Evolutionary conservation across 2,888 invertebrate genomes (phyloP), one percentile per base, ranked within the genome.

Genomic region (Drosophila algonquin): DNA sequence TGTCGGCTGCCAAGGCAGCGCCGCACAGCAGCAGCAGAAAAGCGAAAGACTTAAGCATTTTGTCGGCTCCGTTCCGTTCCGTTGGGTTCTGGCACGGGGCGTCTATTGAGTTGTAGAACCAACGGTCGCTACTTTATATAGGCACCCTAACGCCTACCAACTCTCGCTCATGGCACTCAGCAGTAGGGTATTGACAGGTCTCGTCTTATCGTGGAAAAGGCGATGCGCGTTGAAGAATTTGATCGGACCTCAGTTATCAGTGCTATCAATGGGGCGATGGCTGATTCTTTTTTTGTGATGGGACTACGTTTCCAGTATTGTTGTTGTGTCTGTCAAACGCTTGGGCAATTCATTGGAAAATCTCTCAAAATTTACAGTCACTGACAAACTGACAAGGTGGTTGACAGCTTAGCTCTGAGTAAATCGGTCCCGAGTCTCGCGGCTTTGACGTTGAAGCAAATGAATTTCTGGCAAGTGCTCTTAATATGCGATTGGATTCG

Each of bases 311-410:
- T 30, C 30, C 8, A 30, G 30, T 30, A 30, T 30, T 30, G 65
- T 58, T 52, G 63, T 68, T 63, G 64, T 70, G 59, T 70, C 56
- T 81, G 74, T 63, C 73, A 62, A 53, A 51, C 45, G 68, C 53
- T 76, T 77, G 63, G 57, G 67, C 53, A 68, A 59, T 65, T 72
- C 70, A 62, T 53, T 64, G 48, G 56, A 57, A 81, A 80, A 82
- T 82, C 82, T 80, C 70, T 69, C 47, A 55, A 69, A 71, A 85
- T 80, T 85, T 82, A 85, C 57, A 57, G 55, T 21, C 10, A 32
- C 8, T 69, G 61, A 68, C 52, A 70, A 46, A 32, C 8, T 69
- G 61, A 68, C 52, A 70, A 46, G n/a, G 18, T 35, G 44, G 16
- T 30, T 53, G 69, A 51, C 57, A 55, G 48, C 2, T 12, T n/a